phyloP scores from a whole-genome alignment of 2,113 vertebrate species.

The Alosa alosa region DNA sequence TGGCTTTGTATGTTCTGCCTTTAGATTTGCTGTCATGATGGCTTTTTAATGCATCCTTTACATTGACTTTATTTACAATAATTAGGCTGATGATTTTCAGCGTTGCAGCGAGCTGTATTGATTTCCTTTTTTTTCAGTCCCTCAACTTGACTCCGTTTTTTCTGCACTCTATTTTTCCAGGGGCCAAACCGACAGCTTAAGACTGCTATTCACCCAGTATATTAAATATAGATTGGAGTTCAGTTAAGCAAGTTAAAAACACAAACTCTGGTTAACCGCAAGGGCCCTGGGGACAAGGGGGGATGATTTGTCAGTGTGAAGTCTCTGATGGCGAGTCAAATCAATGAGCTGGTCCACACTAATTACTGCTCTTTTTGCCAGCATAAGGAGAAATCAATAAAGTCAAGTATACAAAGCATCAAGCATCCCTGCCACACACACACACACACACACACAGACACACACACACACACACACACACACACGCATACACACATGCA shows the following conservation, averaged over 20 bases:
- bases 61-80: constrained; percentile 27
- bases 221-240: constrained; percentile 46
- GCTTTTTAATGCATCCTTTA: constrained; percentile 38
- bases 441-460: constrained; percentile 6
- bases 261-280: constrained; percentile 67
- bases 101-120: constrained; percentile 18
- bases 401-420: constrained; percentile 70
- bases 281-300: constrained; percentile 68
- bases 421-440: constrained; percentile 47
- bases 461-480: not conserved
- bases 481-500: not conserved
- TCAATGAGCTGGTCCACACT: constrained; percentile 83
- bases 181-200: constrained; percentile 23
- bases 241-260: constrained; percentile 54
- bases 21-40: constrained; percentile 59
- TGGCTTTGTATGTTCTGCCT: constrained; percentile 60
- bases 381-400: constrained; percentile 85
- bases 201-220: constrained; percentile 25
- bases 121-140: not conserved
- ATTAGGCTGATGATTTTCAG: constrained; percentile 26
- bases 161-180: constrained; percentile 13
- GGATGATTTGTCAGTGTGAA: constrained; percentile 76
- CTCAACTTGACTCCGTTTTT: not conserved
- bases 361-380: constrained; percentile 80
- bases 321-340: constrained; percentile 73